Evolutionary conservation across 1,140 invertebrate genomes (phyloP).

Genomic region (Drosophila parabipectinata): DNA sequence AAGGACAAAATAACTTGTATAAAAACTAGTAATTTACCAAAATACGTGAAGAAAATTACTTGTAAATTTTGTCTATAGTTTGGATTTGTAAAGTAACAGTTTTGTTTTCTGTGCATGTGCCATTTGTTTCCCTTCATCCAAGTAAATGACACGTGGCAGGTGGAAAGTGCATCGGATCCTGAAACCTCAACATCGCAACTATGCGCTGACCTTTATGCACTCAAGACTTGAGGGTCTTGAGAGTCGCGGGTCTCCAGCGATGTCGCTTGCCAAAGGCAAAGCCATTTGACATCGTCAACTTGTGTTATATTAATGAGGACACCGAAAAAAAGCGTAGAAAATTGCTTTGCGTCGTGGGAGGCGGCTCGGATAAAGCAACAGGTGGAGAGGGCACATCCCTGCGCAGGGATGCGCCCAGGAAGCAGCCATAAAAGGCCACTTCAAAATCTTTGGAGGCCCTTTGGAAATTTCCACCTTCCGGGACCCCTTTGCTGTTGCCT

Average conservation of each 20-base stretch:
- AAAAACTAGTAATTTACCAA: too few species aligned
- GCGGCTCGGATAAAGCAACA: conserved; percentile 22
- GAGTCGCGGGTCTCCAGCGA: conserved; percentile 3
- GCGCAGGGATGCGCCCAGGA: conserved; percentile 18
- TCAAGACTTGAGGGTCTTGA: conserved; percentile 5
- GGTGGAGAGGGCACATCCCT: conserved; percentile 20
- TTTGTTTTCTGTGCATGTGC: conserved; percentile 19
- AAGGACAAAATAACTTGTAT: too few species aligned
- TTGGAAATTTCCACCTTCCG: conserved; percentile 14
- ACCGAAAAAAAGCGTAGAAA: conserved; percentile 33
- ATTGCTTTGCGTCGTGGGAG: conserved; percentile 36
- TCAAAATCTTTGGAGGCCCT: conserved; percentile 8
- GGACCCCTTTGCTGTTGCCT: not conserved
- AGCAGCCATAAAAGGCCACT: conserved; percentile 23
- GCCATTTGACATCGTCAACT: conserved; percentile 49
- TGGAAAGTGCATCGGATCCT: conserved; percentile 32
- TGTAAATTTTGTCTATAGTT: not conserved
- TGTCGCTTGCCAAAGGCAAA: conserved; percentile 25
- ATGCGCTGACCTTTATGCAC: conserved; percentile 29
- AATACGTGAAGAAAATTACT: too few species aligned
- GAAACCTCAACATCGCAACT: conserved; percentile 39
- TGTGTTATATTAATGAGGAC: conserved; percentile 45
- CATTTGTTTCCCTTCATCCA: conserved; percentile 8
- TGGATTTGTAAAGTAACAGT: not conserved
- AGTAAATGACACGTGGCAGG: conserved; percentile 25